These are phyloP conservation scores for Hormiphora californensis DNA, from an alignment of 37 sponge, comb jelly and placozoan genomes.

Conservation along the genomic window DNA sequence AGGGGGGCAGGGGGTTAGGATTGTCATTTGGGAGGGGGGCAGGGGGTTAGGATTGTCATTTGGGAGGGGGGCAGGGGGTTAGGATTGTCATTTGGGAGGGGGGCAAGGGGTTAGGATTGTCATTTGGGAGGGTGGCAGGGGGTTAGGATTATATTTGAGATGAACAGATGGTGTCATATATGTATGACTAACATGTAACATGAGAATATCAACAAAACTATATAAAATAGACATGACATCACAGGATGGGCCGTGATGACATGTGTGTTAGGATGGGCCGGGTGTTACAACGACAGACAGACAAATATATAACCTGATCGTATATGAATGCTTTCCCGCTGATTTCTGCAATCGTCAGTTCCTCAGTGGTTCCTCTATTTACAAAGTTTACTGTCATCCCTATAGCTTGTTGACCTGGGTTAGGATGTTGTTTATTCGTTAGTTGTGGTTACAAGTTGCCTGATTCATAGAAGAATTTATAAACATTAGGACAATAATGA, in stretches of 20 bases:
- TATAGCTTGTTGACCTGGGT: conserved; percentile 76
- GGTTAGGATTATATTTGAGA: background rate
- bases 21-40: background rate
- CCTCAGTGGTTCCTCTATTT: conserved; percentile 68
- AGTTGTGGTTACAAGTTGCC: no score
- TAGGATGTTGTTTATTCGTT: no score
- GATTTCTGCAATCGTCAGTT: conserved; percentile 71
- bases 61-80: background rate
- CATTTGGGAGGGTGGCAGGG: background rate
- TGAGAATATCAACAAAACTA: no score
- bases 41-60: background rate
- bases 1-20: conserved; percentile 33
- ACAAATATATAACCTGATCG: no score
- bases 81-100: background rate
- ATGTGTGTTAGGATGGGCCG: no score
- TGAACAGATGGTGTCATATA: no score
- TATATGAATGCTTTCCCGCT: conserved; percentile 81
- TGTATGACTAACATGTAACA: no score
- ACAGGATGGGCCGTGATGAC: no score
- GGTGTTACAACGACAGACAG: no score
- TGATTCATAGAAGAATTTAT: conserved; percentile 8
- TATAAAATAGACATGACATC: no score
- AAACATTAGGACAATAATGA: background rate
- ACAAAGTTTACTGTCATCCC: conserved; percentile 90
- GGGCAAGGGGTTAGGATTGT: background rate